These are phyloP conservation scores for Aspiorhynchus laticeps DNA, from an alignment of 2,113 vertebrate genomes.

Conservation along the genomic window DNA sequence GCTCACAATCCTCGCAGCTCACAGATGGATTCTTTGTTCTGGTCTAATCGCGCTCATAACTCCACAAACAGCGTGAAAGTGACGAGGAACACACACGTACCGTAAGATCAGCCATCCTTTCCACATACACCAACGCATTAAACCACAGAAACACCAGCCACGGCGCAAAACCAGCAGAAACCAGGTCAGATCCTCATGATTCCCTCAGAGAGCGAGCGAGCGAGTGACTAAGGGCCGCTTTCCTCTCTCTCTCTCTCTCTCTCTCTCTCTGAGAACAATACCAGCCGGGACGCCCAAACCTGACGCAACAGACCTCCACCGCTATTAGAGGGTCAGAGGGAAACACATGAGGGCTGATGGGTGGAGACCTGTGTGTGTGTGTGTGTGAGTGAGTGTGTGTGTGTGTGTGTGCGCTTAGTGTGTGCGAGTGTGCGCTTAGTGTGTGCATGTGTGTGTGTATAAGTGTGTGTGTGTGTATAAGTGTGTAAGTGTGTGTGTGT, in stretches of 20 bases:
- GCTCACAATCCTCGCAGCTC: background rate
- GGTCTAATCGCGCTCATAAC: background rate
- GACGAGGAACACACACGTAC: constrained; percentile 49
- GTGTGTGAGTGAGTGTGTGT: constrained; percentile 14
- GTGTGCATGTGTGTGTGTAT: too few species aligned
- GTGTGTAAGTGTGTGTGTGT: background rate
- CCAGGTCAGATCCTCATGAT: constrained; percentile 61
- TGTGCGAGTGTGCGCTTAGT: too few species aligned
- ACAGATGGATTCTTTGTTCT: constrained; percentile 38
- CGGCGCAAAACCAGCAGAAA: background rate
- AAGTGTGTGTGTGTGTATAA: too few species aligned
- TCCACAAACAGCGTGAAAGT: background rate
- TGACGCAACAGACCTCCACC: constrained; percentile 60
- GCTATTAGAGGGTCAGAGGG: constrained; percentile 67
- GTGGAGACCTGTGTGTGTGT: constrained; percentile 38
- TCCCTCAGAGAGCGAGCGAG: background rate
- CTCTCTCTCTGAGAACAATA: constrained; percentile 69
- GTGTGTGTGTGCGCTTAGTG: too few species aligned
- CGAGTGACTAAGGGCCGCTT: background rate
- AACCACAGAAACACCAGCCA: constrained; percentile 7
- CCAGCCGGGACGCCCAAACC: constrained; percentile 60
- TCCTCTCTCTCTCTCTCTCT: constrained; percentile 18
- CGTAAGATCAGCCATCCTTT: constrained; percentile 64
- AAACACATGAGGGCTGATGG: constrained; percentile 43
- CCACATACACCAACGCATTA: constrained; percentile 58